Base-by-base conservation (phyloP, 2,797 vertebrate species). In the Champsocephalus esox region DNA sequence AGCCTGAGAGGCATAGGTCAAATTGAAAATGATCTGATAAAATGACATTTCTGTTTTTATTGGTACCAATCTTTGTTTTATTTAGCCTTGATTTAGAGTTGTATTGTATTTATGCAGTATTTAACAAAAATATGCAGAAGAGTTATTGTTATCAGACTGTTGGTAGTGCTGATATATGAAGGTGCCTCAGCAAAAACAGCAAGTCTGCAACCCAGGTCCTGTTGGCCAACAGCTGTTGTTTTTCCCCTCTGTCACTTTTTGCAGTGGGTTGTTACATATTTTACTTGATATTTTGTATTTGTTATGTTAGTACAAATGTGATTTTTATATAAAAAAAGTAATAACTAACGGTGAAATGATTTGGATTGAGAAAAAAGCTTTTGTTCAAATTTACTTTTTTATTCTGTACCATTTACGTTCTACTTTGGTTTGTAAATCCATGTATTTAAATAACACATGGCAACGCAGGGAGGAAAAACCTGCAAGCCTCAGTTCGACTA, bases 281-380 rank as follows among this genome's bases (percentile, higher is more conserved):
- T 81, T 77, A 84, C 80, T 85, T 84, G 58, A 82, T 82, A 81
- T 76, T 68, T 81, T 65, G 79, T 73, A 61, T 84, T 83, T 80
- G 83, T 63, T 71, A 75, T 83, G 54, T 67, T 63, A 61, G 57
- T 82, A 51, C 52, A 81, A 79, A 73, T 86, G 63, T 75, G 46
- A 54, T 70, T 89, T 85, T 80, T 60, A 66, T 55, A 58, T 70
- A 21, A 51, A 79, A 77, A 73, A 74, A 73, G 28, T 74, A n/a
- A 77, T 86, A 83, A 85, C 82, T 86, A 85, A 91, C 87, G 87
- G 80, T 83, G 62, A 80, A 75, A 70, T 71, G 38, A 81, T 83
- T 92, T 78, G 84, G 82, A 77, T 63, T 70, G 62, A 66, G 49
- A 57, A 70, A 73, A 69, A 72, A 77, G 50, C 70, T 57, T 32